These are phyloP conservation scores for Sympetrum striolatum DNA, from an alignment of 2,888 invertebrate genomes.

Conservation along the genomic window DNA sequence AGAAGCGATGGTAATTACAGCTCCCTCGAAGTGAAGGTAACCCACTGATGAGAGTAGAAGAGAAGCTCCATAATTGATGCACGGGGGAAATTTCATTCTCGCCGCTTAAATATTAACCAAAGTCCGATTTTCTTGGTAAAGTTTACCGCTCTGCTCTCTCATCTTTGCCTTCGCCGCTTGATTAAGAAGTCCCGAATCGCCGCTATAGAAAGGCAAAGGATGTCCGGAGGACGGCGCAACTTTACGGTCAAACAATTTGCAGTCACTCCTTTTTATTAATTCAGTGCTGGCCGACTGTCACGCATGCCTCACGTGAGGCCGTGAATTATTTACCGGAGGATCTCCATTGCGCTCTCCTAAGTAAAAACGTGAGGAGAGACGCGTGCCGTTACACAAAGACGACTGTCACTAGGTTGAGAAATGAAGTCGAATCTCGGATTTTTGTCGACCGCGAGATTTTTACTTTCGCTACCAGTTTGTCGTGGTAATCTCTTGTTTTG, in stretches of 20 bases:
- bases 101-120: background rate
- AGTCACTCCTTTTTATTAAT: background rate
- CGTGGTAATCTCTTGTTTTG: no score
- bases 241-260: background rate
- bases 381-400: background rate
- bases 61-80: no score
- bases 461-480: no score
- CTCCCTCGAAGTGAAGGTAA: background rate
- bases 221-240: background rate
- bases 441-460: no score
- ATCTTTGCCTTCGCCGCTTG: background rate
- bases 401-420: no score
- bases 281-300: background rate
- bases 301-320: background rate
- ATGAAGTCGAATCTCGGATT: no score
- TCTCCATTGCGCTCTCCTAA: background rate
- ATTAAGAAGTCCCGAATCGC: background rate
- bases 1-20: background rate
- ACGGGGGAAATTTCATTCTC: background rate
- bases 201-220: background rate
- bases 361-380: background rate
- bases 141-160: background rate
- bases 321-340: background rate
- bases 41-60: background rate
- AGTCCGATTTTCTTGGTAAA: background rate